Conservation (phyloP, 2,797 vertebrate species). For the Merluccius polli region DNA sequence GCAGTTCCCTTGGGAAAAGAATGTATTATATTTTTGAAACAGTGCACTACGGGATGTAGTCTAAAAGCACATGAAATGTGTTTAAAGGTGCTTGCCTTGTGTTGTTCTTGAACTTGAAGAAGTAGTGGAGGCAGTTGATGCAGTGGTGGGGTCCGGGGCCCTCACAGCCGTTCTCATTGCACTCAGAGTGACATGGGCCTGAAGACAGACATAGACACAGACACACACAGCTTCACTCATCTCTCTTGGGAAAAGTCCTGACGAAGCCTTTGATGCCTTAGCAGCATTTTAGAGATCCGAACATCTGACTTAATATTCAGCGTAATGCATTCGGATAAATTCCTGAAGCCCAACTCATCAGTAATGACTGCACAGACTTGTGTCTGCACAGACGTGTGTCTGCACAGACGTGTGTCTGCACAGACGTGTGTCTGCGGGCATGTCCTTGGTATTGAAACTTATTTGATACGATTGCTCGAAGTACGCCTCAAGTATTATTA, state of each 20-base stretch:
- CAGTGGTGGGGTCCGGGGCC: constrained; percentile 96
- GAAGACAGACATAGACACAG: constrained; percentile 13
- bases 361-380: background rate
- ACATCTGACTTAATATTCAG: background rate
- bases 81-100: constrained; percentile 78
- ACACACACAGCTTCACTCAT: no score
- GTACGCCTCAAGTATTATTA: background rate
- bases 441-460: no score
- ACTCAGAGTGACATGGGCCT: constrained; percentile 94
- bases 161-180: constrained; percentile 91
- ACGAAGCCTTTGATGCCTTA: background rate
- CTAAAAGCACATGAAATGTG: background rate
- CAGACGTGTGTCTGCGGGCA: background rate
- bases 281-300: background rate
- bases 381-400: background rate
- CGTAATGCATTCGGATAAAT: background rate
- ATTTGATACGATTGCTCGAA: background rate
- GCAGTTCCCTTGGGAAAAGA: background rate
- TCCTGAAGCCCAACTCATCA: background rate
- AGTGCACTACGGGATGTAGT: background rate
- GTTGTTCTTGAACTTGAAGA: constrained; percentile 98
- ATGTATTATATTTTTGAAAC: background rate
- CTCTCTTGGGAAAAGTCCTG: background rate
- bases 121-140: constrained; percentile 93
- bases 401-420: background rate